Evolutionary conservation across 1,140 invertebrate genomes (phyloP), one percentile per base, ranked within the genome.

Genomic region (Leptoteleia sp.): DNA sequence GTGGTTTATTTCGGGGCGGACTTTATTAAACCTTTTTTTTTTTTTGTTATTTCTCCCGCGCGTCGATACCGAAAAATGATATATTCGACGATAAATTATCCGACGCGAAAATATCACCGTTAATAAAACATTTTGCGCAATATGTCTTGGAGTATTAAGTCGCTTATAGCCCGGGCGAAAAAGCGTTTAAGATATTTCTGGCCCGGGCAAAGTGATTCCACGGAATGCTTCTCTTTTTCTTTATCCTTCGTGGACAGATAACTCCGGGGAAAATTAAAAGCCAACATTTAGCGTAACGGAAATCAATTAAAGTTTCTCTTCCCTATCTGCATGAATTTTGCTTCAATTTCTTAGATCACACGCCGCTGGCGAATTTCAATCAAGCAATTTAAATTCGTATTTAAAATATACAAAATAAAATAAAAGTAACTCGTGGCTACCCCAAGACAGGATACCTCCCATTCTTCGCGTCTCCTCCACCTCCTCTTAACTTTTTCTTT

Each of bases 271-370:
- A 79, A 79, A 79, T 79, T 68, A 73, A 79, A 79, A 79, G 68
- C 68, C 68, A 79, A 79, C 76, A 79, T 79, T 79, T 57, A 62
- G 76, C 40, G 68, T 57, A 73, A 73, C 61, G 68, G 68, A 73
- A 79, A 79, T 72, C 68, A 79, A 79, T 79, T 79, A 73, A 72
- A 79, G 68, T 79, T 79, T 72, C 33, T 55, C 54, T 55, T 67
- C n/a, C n/a, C 47, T n/a, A 72, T 68, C 54, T 62, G 68, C 76
- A 73, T 79, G 55, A 72, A 73, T 79, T 68, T 79, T 42, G 43
- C 68, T 68, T 73, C 62, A 43, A 79, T 73, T 79, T 57, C 54
- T 45, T 54, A 40, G 42, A 68, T 42, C 38, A 62, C 22, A 17
- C 54, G 27, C 47, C 54, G 54, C 17, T 37, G 50, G 75, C 64